Base-by-base conservation (phyloP, 1,140 invertebrate species). In the Anastatus disparis region DNA sequence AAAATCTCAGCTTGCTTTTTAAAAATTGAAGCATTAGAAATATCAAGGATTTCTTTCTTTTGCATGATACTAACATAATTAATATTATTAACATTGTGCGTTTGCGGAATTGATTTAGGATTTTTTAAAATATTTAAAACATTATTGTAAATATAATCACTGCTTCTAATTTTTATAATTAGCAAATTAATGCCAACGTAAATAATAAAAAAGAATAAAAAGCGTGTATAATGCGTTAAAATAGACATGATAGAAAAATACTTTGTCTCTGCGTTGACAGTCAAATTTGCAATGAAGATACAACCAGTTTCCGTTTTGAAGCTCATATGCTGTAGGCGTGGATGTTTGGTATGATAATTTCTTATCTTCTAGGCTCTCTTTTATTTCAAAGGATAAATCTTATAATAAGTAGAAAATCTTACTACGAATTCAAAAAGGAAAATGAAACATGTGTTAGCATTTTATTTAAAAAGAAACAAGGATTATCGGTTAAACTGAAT, bases 291-390 rank as follows among this genome's bases (percentile, higher is more conserved):
- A 61, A 44, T 61, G 27, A 46, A 29, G 38, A 70, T 62, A 53
- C 31, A 53, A n/a, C 40, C 55, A 17, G 42, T 27, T 70, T 66
- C 72, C 62, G 48, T 42, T 74, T 35, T 38, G 26, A 58, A 63
- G 46, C 0, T 58, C 29, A 22, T 66, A 53, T 48, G 53, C 20
- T 58, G 73, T 74, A 76, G 72, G 77, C 77, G 75, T 75, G 64
- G 15, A 70, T 62, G 52, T 73, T 76, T 17, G 7, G 24, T 12
- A 52, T 17, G 76, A 78, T 78, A 78, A 75, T 44, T 61, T 50
- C 66, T 63, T 75, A 74, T 76, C 74, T 71, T 66, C n/a, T 9
- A 15, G 20, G 31, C 67, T 73, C 35, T 48, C 56, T 58, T 29
- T 15, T 20, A n/a, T 29, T 44, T 17, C n/a, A n/a, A n/a, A n/a